Conservation (phyloP, 2,797 vertebrate species). For the Etheostoma nigrum region DNA sequence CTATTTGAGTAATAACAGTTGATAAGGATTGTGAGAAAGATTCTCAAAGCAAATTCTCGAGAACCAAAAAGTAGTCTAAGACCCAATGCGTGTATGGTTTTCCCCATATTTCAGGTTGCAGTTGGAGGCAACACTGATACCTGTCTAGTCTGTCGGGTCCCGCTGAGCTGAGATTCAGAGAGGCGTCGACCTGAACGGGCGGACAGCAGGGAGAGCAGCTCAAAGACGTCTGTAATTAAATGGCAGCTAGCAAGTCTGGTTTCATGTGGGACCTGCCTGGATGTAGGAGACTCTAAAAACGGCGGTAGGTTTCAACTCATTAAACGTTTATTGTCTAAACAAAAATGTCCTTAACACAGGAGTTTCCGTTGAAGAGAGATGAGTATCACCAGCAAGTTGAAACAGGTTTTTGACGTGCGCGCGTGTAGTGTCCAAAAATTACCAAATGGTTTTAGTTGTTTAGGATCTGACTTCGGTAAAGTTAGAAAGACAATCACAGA, state of each 20-base stretch:
- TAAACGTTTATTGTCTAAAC: not conserved
- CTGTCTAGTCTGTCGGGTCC: slow-evolving; percentile 31
- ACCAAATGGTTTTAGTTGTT: too few relatives aligned
- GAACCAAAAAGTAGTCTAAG: not conserved
- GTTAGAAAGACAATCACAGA: too few relatives aligned
- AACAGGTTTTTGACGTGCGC: not conserved
- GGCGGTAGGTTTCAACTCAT: slow-evolving; percentile 26
- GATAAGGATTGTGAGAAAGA: too few relatives aligned
- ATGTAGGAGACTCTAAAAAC: slow-evolving; percentile 47
- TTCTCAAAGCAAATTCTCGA: too few relatives aligned
- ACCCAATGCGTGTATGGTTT: fast-evolving
- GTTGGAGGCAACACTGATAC: slow-evolving; percentile 47
- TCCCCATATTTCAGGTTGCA: not conserved
- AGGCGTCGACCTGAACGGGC: not conserved
- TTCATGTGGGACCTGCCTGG: slow-evolving; percentile 16
- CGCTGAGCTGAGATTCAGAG: slow-evolving; percentile 62
- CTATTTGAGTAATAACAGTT: not conserved
- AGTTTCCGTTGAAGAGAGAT: not conserved
- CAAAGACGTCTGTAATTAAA: not conserved
- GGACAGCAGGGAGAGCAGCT: not conserved
- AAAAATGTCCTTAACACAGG: not conserved
- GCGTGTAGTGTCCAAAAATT: too few relatives aligned
- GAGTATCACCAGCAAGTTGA: not conserved
- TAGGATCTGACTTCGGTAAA: too few relatives aligned
- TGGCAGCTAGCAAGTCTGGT: not conserved